A percentile compares a stretch with the other conserved stretches of the same genome.
phyloP scores from a whole-genome alignment of 2,113 vertebrate species.

The Piaya cayana region DNA sequence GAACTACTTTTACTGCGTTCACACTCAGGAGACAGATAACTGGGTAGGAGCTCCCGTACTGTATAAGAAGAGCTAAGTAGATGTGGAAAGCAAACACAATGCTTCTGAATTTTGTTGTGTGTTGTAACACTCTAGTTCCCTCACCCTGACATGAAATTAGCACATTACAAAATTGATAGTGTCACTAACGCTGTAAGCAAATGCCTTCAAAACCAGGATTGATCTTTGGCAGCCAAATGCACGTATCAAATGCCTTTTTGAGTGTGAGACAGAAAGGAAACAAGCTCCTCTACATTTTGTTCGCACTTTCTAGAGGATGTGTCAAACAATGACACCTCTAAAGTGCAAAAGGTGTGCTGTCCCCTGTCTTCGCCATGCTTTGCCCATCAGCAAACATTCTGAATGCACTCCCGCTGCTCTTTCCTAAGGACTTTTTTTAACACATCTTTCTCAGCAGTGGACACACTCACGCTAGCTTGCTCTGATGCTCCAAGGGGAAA shows the following conservation, averaged over 20 bases:
- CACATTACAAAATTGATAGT: neutral
- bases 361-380: neutral
- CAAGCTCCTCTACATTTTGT: conserved; percentile 17
- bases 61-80: neutral
- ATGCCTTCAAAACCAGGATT: neutral
- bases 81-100: neutral
- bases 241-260: neutral
- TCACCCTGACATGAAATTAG: neutral
- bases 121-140: neutral
- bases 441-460: neutral
- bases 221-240: neutral
- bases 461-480: neutral
- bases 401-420: neutral
- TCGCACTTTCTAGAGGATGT: conserved; percentile 16
- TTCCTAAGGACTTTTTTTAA: neutral
- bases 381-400: neutral
- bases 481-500: neutral
- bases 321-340: conserved; percentile 40
- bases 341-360: neutral
- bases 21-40: neutral
- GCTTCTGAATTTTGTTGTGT: neutral
- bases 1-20: neutral
- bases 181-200: neutral
- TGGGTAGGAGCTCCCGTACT: neutral
- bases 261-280: conserved; percentile 1